Base-by-base conservation (phyloP, 2,888 invertebrate genomes). In the Xestoiulus laeticollis region DNA sequence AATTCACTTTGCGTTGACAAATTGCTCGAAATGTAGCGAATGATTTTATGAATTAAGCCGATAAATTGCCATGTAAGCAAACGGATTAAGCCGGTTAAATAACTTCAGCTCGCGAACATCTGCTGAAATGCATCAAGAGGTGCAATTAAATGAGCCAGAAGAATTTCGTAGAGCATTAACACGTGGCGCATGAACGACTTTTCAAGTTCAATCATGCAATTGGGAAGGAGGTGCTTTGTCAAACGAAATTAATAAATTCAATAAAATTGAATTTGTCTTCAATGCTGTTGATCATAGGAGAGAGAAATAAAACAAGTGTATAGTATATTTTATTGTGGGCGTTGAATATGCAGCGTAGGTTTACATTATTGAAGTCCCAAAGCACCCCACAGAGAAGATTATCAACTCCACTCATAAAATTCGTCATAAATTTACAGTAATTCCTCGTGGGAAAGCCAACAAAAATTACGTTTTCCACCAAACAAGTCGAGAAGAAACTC, bases 371-470 rank as follows among this genome's bases (percentile, higher is more conserved):
- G 1, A 53, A 59, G 59, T 59, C 78, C 12, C 78, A 78, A 22
- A 78, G 78, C 78, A 78, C 78, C 78, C 78, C 26, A 78, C 78
- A 14, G 78, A 78, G 78, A 78, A 26, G 78, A 78, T 78, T 78
- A 78, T 22, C 78, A 30, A 78, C 30, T 14, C 12, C 0, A 30
- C 30, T 30, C 22, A 14, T 78, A 78, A 30, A 30, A 78, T 30
- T 14, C 78, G 78, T 14, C 68, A 26, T 78, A 14, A 68, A 68
- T 78, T 78, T 30, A 78, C 14, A 12, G 78, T 78, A 78, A 30
- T 78, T 30, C 14, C 30, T 78, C 14, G 22, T 78, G 22, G 78
- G 5, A 30, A 68, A 68, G 22, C 0, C 78, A 59, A 48, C 4
- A 48, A 48, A 8, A 48, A 48, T 38, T 38, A 38, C 6, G 38